Evolutionary conservation across 2,888 invertebrate species (phyloP), one percentile per base, ranked within the genome.

Genomic region (Chymomyza procnemis): DNA sequence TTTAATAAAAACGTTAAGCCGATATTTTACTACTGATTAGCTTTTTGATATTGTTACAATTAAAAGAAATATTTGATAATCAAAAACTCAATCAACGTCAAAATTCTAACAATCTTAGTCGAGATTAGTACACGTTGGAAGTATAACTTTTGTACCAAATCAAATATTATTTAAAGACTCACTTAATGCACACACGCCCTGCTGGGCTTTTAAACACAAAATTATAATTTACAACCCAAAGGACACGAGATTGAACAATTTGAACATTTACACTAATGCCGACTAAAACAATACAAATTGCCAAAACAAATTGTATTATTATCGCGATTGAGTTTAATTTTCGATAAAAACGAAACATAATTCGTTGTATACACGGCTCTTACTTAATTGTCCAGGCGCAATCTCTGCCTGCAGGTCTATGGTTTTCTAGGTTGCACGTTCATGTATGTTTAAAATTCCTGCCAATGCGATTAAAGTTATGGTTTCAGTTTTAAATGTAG

Each of bases 241-340:
- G 66, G 73, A 64, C 69, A 69, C 69, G 64, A 74, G 82, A 85
- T 85, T 68, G 71, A 66, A 67, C 48, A 61, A 72, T 63, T 69
- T 56, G 61, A 61, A 65, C 58, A 60, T 60, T 46, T 61, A 67
- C 50, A 58, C 34, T 50, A 16, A 48, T n/a, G 30, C 57, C 21
- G 47, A 55, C 16, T 26, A 14, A 50, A 50, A 46, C 34, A 57
- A 61, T 74, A 76, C 84, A 78, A 87, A 87, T 88, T 86, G 88
- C 71, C 77, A 66, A 79, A 83, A 88, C 83, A 86, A 83, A 87
- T 87, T 79, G 74, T 70, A 74, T 72, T 76, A 80, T 79, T 80
- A 85, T 87, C 86, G 73, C 71, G 76, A 85, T 85, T 74, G 79
- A 73, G 80, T 69, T 80, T 68, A 71, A 80, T 78, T 80, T 71